Base-by-base conservation (phyloP, 1,140 invertebrate genomes). In the Chionoecetes opilio region DNA sequence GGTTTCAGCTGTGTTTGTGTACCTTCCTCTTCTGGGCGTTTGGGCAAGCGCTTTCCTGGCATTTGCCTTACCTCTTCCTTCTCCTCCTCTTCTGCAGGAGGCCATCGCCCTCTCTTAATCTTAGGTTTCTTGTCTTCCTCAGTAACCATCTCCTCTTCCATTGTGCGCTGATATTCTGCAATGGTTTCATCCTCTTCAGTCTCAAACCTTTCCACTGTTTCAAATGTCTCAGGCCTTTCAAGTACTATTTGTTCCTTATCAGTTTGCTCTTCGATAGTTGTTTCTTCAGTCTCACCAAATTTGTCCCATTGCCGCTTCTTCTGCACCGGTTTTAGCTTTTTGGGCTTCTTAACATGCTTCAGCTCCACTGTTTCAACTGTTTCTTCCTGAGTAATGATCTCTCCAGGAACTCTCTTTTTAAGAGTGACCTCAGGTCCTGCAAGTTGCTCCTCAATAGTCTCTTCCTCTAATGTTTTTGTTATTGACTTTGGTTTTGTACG, bases 321-420 rank as follows among this genome's bases (percentile, higher is more conserved):
- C 37, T 11, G 75, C 0, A 0, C 35, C 6, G 82, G 35, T 84
- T 93, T 84, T 94, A 11, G 9, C 63, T 94, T 75, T 35, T 90
- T 75, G 75, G 86, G 87, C 26, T 88, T 89, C 31, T 94, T 87
- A 31, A 94, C 87, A 29, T 94, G 93, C 2, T 94, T 82, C 6
- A 95, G 94, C 82, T 93, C 88, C 31, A 96, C 94, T 91, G 93
- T 89, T 89, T 96, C 91, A 31, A 89, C 31, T 31, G 93, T 90
- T 41, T 91, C 90, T 38, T 93, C 94, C 84, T 94, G 82, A 21
- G 87, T 90, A 53, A 92, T 31, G 75, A 95, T 93, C 92, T 96
- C 93, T 87, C 93, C 93, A 82, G 46, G 91, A 35, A 91, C 94
- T 46, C 97, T 95, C 93, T 97, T 96, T 95, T 97, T 95, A n/a